Base-by-base conservation (phyloP, 2,888 invertebrate genomes). In the Apamea epomidion region DNA sequence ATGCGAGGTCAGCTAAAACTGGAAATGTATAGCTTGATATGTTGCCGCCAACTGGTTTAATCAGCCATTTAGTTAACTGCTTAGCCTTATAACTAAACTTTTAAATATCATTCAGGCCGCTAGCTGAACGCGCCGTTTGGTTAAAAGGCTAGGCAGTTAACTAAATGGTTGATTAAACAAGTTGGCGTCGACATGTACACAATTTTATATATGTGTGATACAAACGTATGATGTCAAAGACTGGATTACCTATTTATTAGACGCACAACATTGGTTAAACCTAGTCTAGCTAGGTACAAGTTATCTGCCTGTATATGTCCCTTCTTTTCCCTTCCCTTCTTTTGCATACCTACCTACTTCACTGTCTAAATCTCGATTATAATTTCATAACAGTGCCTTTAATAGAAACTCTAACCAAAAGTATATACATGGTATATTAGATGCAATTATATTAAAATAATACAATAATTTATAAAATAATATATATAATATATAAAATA, bases 351-450 rank as follows among this genome's bases (percentile, higher is more conserved):
- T 48, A 62, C 32, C 21, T 58, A 48, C 7, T 62, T 42, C 18
- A 12, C 4, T 5, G 16, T 68, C 32, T 21, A 74, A 45, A 58
- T 54, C 10, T 65, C 18, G 21, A 51, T 4, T 64, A 54, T 71
- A 51, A 42, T 73, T 64, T 64, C 3, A 85, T 85, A 84, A 32
- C 25, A 18, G 71, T 85, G 87, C 84, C 71, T 83, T 68, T 74
- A 60, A 37, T 67, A 64, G 58, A 51, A 71, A 67, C 51, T 68
- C 12, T 42, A 54, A 67, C 48, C 73, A 76, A 80, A 80, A 62
- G 14, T n/a, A 71, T 45, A 51, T 18, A 54, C 8, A 10, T 45
- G 6, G 18, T 25, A 76, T 58, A 12, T 29, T 58, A 58, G 32
- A 42, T 74, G 32, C 62, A 72, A 62, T 72, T 32, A 45, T 37